Evolutionary conservation across 2,113 vertebrate species (phyloP).

Genomic region (Dicerorhinus sumatrensis): DNA sequence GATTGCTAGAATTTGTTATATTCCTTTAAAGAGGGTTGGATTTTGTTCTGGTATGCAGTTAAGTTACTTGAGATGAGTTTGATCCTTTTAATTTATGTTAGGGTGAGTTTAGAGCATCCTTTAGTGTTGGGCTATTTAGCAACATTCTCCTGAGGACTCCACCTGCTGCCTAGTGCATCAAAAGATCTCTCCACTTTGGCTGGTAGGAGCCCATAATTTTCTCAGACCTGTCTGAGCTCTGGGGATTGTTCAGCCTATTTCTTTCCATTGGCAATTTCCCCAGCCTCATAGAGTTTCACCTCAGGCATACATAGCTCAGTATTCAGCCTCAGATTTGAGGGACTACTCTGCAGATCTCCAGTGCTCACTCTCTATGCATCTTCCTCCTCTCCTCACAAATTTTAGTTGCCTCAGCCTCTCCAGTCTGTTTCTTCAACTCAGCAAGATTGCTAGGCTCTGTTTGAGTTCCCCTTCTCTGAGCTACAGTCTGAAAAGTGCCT

Average conservation of each 20-base stretch:
- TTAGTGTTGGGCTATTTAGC: neutral
- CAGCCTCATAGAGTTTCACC: neutral
- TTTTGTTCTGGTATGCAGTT: too few relatives aligned
- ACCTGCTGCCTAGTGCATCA: neutral
- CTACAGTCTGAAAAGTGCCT: neutral
- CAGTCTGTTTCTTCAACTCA: neutral
- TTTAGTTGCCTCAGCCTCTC: neutral
- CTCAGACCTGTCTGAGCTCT: neutral
- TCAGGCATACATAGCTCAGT: neutral
- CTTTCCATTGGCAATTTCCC: neutral
- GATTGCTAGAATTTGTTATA: neutral
- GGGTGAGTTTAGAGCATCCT: neutral
- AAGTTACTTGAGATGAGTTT: neutral
- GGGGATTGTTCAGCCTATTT: neutral
- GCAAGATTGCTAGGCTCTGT: neutral
- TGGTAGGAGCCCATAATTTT: too few relatives aligned
- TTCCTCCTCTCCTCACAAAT: neutral
- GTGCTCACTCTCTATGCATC: too few relatives aligned
- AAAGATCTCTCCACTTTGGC: neutral
- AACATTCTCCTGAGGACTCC: neutral
- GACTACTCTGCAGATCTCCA: neutral
- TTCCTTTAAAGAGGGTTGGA: too few relatives aligned
- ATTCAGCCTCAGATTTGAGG: neutral
- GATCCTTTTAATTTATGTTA: neutral
- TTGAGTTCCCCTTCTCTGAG: too few relatives aligned